Evolutionary conservation across 2,888 invertebrate genomes (phyloP), one percentile per base, ranked within the genome.

Genomic region (Oeneis ivallda): DNA sequence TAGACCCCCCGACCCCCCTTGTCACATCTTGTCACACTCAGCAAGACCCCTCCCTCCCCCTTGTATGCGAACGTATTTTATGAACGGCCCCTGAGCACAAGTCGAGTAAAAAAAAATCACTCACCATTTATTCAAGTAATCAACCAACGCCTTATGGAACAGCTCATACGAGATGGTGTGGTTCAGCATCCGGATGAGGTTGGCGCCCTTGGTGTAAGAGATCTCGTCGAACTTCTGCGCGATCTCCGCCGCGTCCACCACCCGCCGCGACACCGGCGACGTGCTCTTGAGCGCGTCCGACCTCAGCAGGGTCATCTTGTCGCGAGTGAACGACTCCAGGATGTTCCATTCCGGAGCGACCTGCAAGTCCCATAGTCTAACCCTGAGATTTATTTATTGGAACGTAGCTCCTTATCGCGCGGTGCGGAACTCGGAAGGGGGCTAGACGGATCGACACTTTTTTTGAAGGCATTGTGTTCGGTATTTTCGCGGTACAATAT

Each of bases 191-290:
- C 93, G 77, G 47, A 94, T 87, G 7, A 94, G 79, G 67, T 92
- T 93, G 7, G 93, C 94, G 52, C 93, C 93, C 75, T 94, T 94
- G 6, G 84, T 83, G 76, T 93, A 93, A 0, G 93, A 92, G 57
- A 93, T 92, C 65, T 89, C 89, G 76, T 94, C 94, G 76, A 94
- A 94, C 73, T 93, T 93, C 79, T 93, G 93, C 61, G 92, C 90
- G 74, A 94, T 94, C 74, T 94, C 93, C 0, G 88, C 83, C 0
- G 93, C 93, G 71, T 93, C 93, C 1, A 80, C 76, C 0, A 94
- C 92, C 13, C 85, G 75, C 0, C 87, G 78, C 0, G 93, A 93
- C 2, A 94, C 92, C 0, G 94, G 93, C 0, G 93, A 92, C 0
- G 93, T 92, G 70, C 92, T 92, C 74, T 93, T 93, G 10, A 93